These are phyloP conservation scores for Cinclus mexicanus DNA, from an alignment of 2,113 vertebrate genomes.

Conservation along the genomic window DNA sequence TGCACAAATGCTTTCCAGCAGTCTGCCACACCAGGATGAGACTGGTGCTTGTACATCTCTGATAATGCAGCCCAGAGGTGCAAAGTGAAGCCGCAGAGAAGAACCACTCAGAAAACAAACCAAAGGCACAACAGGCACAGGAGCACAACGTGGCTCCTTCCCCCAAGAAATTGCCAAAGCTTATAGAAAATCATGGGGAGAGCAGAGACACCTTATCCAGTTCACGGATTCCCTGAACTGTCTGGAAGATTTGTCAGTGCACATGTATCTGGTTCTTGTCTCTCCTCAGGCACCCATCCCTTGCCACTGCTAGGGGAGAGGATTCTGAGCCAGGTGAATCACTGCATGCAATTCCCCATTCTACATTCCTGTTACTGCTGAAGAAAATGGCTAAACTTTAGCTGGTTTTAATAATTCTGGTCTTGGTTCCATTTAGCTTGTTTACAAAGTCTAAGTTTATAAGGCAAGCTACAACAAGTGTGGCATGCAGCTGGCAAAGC, in stretches of 20 bases:
- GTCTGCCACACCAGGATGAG: neutral
- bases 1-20: accelerated
- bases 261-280: accelerated
- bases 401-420: neutral
- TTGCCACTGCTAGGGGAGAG: neutral
- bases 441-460: neutral
- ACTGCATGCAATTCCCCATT: neutral
- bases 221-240: neutral
- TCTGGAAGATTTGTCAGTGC: neutral
- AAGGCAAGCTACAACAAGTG: neutral
- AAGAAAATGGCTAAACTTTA: neutral
- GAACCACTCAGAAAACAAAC: neutral
- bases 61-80: neutral
- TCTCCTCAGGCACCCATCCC: neutral
- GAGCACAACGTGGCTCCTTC: neutral
- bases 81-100: neutral
- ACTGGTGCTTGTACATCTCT: neutral
- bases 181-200: neutral
- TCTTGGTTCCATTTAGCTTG: neutral
- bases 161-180: neutral
- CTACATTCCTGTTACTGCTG: neutral
- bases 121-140: neutral
- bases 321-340: neutral
- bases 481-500: neutral
- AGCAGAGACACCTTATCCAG: neutral